Conservation (phyloP, 2,113 vertebrate genomes). For the Heterotilapia buettikoferi region DNA sequence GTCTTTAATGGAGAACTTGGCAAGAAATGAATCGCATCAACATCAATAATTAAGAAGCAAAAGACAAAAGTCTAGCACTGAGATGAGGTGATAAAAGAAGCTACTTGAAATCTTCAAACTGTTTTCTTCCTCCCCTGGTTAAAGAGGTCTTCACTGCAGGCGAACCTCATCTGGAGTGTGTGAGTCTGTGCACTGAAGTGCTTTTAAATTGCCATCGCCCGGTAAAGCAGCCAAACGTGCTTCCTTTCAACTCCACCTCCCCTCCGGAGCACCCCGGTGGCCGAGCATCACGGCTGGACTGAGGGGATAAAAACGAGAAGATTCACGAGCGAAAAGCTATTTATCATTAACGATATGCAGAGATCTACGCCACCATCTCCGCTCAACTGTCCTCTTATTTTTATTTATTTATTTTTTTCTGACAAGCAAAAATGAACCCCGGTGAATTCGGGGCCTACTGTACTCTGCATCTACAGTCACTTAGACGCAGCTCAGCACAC, state of each 20-base stretch:
- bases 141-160: constrained; percentile 32
- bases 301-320: neutral
- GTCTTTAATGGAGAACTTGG: constrained; percentile 51
- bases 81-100: constrained; percentile 40
- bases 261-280: constrained; percentile 9
- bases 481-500: constrained; percentile 37
- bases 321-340: neutral
- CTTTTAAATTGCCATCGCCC: constrained; percentile 54
- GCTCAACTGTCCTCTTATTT: neutral
- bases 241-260: constrained; percentile 22
- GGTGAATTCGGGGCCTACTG: neutral
- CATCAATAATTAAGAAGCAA: constrained; percentile 66
- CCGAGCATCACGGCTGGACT: constrained; percentile 29
- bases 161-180: constrained; percentile 47
- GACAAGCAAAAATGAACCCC: neutral
- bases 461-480: constrained; percentile 22
- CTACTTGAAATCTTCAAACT: constrained; percentile 24
- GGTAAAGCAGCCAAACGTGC: constrained; percentile 21
- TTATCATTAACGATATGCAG: constrained; percentile 12
- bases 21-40: constrained; percentile 49
- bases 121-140: constrained; percentile 1
- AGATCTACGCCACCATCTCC: neutral
- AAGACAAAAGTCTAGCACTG: constrained; percentile 40
- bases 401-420: neutral
- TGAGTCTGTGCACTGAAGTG: constrained; percentile 40